Evolutionary conservation across 2,113 vertebrate species (phyloP).

Genomic region (Chaetodon auriga): DNA sequence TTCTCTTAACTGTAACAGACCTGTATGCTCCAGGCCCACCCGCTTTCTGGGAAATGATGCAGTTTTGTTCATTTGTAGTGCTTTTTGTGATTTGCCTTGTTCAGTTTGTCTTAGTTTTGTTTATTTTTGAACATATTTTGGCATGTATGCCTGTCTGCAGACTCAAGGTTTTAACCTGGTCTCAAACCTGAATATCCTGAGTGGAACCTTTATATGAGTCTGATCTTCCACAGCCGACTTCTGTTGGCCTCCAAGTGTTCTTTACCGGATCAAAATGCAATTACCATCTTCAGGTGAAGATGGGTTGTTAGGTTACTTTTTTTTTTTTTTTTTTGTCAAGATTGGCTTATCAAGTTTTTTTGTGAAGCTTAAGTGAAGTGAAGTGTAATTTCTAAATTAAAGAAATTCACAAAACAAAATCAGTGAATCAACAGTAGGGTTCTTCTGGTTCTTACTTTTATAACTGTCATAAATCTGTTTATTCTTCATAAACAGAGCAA

Average conservation of each 20-base stretch:
- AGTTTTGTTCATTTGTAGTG: not conserved
- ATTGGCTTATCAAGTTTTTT: too few relatives aligned
- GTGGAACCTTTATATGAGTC: not conserved
- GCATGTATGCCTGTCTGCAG: not conserved
- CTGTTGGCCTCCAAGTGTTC: not conserved
- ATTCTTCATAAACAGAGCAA: too few relatives aligned
- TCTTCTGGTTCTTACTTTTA: too few relatives aligned
- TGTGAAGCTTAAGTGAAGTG: too few relatives aligned
- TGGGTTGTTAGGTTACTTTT: not conserved
- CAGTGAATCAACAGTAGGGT: too few relatives aligned
- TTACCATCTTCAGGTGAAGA: not conserved
- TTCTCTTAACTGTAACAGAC: not conserved
- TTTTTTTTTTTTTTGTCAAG: too few relatives aligned
- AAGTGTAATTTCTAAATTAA: too few relatives aligned
- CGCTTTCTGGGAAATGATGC: conserved; percentile 15
- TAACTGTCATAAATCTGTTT: too few relatives aligned
- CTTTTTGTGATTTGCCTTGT: not conserved
- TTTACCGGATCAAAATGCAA: not conserved
- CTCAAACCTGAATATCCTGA: not conserved
- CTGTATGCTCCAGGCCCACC: not conserved
- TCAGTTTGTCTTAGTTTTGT: conserved; percentile 3
- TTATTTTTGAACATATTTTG: conserved; percentile 10
- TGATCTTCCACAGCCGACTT: not conserved
- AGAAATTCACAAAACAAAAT: too few relatives aligned
- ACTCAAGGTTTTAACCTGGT: not conserved